Evolutionary conservation across 2,797 vertebrate species (phyloP).

Genomic region (Pempheris klunzingeri): DNA sequence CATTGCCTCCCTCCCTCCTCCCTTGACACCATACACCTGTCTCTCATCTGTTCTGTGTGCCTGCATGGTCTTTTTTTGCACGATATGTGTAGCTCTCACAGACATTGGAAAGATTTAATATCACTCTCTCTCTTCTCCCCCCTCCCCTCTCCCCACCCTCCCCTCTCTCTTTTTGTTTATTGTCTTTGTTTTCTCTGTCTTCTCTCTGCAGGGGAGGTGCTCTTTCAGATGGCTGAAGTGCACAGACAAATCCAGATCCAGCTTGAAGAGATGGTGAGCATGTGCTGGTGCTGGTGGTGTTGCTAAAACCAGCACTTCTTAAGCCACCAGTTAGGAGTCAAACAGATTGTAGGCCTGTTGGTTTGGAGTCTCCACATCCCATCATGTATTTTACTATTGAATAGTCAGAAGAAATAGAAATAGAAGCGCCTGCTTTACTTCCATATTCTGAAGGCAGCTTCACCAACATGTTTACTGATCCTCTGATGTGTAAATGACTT

Average conservation of each 20-base stretch:
- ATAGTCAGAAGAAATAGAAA: not conserved
- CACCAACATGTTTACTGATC: slow-evolving; percentile 17
- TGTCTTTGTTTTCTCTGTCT: slow-evolving; percentile 36
- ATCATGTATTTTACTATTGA: slow-evolving; percentile 30
- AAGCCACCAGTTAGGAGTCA: slow-evolving; percentile 21
- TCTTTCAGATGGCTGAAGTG: slow-evolving; percentile 99
- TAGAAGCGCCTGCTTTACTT: not conserved
- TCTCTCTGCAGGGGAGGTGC: slow-evolving; percentile 91
- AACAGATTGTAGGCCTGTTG: slow-evolving; percentile 47
- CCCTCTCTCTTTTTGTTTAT: slow-evolving; percentile 43
- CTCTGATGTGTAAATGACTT: slow-evolving; percentile 27
- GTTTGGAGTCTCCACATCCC: slow-evolving; percentile 28
- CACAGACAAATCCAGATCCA: slow-evolving; percentile 99
- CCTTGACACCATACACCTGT: slow-evolving; percentile 51
- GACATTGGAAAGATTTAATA: slow-evolving; percentile 46
- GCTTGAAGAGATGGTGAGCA: slow-evolving; percentile 96
- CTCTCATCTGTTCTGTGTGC: slow-evolving; percentile 70
- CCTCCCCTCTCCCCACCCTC: not conserved
- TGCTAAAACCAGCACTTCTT: slow-evolving; percentile 50
- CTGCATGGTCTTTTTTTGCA: slow-evolving; percentile 80
- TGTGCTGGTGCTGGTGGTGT: slow-evolving; percentile 40
- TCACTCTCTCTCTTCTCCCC: slow-evolving; percentile 34
- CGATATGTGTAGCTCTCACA: slow-evolving; percentile 53
- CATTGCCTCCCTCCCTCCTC: slow-evolving; percentile 52
- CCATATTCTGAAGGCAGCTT: not conserved